Evolutionary conservation across 2,888 invertebrate genomes (phyloP), one percentile per base, ranked within the genome.

Genomic region (Eupithecia subfuscata): DNA sequence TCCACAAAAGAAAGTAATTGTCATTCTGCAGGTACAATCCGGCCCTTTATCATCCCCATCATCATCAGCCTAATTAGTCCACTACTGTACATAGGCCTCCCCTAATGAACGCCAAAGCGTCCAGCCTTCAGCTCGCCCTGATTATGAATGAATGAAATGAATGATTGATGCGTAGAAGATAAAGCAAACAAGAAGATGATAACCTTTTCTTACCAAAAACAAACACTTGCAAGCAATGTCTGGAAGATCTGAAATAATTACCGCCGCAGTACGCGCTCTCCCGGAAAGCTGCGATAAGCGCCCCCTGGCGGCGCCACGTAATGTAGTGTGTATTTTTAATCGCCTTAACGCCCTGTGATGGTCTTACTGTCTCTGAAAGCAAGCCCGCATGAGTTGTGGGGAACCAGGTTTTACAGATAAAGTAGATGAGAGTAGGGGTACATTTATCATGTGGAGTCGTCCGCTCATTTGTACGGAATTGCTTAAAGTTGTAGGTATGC

Each of bases 321-420:
- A 81, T 81, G 81, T 81, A 78, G 77, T 81, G 81, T 78, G 74
- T 79, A 78, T 77, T 78, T 80, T 79, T 79, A 80, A 81, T 81
- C 80, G 76, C 76, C 73, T 78, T 76, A 78, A 79, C 78, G 79
- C 69, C 72, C 64, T 70, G 72, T 68, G 63, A 70, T 67, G 73
- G 65, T 72, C 70, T 76, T 64, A 48, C 63, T 25, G 71, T 65
- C 25, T 69, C 14, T 68, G 68, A 68, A 40, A 67, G 37, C 34
- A 64, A 34, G 64, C 64, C 64, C 67, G 37, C 37, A 67, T 67
- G 67, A 67, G 67, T 37, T 67, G 67, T 40, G 67, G 67, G 34
- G 67, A 67, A 37, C n/a, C n/a, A 16, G n/a, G 40, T 67, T 34
- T 34, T 34, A n/a, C 40, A 22, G n/a, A 67, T 67, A n/a, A 67